Conservation (phyloP, 2,113 vertebrate species). For the Phyllostomus hastatus region DNA sequence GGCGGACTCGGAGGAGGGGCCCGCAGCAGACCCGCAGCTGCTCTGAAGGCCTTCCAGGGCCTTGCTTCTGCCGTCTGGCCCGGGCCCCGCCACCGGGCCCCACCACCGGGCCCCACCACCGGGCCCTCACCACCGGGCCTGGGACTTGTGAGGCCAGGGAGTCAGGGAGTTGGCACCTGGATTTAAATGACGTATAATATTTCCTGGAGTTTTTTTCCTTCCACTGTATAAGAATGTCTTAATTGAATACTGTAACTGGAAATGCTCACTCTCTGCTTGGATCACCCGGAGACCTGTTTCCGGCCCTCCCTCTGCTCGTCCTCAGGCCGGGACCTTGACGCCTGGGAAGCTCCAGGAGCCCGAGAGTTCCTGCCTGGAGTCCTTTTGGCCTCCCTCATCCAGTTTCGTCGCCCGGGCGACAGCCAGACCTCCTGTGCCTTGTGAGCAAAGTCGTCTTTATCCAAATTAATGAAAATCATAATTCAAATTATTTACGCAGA, state of each 20-base stretch:
- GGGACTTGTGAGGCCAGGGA: constrained; percentile 9
- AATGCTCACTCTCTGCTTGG: background rate
- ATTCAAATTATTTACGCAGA: background rate
- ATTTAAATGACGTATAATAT: constrained; percentile 24
- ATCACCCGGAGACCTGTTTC: constrained; percentile 26
- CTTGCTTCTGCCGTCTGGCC: background rate
- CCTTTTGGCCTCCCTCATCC: background rate
- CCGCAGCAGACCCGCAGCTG: background rate
- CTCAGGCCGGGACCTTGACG: background rate
- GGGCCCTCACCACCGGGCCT: background rate
- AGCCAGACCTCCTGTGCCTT: background rate
- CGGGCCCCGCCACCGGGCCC: background rate
- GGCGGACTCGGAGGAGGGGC: background rate
- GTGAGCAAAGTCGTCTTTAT: background rate
- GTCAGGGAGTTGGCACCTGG: background rate
- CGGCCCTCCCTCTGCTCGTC: background rate
- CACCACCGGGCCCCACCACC: background rate
- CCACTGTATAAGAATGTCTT: background rate
- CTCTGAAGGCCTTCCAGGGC: background rate
- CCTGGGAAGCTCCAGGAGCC: background rate
- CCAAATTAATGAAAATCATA: background rate
- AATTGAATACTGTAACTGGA: background rate
- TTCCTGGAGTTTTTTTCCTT: constrained; percentile 29
- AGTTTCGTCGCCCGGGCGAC: background rate
- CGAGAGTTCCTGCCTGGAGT: background rate